Conservation (phyloP, 2,113 vertebrate genomes). For the Entomyzon cyanotis region DNA sequence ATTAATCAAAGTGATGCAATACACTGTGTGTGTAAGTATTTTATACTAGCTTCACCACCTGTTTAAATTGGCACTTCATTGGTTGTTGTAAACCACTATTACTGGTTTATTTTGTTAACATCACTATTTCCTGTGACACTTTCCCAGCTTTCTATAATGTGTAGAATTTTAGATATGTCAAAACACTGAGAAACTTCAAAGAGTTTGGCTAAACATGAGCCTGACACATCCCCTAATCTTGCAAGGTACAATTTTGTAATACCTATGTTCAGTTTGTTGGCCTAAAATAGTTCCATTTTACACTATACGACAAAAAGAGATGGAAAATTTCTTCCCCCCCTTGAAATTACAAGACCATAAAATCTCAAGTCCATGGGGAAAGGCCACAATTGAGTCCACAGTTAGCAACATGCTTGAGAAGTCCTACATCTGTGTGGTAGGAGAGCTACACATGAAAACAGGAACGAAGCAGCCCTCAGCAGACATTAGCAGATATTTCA, state of each 20-base stretch:
- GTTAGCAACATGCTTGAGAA: background rate
- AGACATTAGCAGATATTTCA: background rate
- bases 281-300: background rate
- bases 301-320: background rate
- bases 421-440: background rate
- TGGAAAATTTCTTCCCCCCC: fast-evolving
- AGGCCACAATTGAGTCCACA: background rate
- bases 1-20: background rate
- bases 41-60: background rate
- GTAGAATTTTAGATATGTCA: background rate
- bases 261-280: background rate
- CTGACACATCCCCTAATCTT: background rate
- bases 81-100: background rate
- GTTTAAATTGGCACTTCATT: background rate
- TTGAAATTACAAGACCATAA: background rate
- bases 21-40: background rate
- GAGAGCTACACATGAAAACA: background rate
- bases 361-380: background rate
- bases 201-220: background rate
- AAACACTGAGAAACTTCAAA: background rate
- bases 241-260: background rate
- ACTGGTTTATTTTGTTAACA: background rate
- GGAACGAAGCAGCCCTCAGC: background rate
- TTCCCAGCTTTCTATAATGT: background rate
- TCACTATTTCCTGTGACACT: background rate